phyloP scores from a whole-genome alignment of 1,140 invertebrate genomes.

The Bilobella aurantiaca region DNA sequence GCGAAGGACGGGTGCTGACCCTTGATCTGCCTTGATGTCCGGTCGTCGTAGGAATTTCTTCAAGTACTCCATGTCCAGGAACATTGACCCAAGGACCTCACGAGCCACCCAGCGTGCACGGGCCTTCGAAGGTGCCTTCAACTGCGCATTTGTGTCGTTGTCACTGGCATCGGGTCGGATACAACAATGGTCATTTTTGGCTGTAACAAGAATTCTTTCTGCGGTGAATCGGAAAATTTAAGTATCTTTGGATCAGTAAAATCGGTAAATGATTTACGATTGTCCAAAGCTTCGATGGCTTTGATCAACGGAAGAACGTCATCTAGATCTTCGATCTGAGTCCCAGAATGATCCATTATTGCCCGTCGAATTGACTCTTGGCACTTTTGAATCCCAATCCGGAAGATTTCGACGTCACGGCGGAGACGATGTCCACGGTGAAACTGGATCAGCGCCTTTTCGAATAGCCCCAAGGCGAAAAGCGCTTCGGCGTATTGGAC shows the following conservation, averaged over 20 bases:
- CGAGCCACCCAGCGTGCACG: constrained; percentile 26
- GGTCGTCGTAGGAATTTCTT: constrained; percentile 25
- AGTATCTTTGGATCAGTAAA: no score
- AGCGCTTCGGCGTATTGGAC: constrained; percentile 44
- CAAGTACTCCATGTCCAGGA: constrained; percentile 28
- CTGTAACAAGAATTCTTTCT: not conserved
- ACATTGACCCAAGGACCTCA: constrained; percentile 29
- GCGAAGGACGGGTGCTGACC: constrained; percentile 12
- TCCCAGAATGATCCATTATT: constrained; percentile 41
- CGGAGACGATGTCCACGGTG: constrained; percentile 43
- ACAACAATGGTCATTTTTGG: constrained; percentile 14
- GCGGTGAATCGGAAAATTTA: not conserved
- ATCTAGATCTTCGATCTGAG: constrained; percentile 26
- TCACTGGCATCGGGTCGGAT: constrained; percentile 7
- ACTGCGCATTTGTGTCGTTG: not conserved
- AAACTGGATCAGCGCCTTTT: constrained; percentile 44
- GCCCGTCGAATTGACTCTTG: constrained; percentile 45
- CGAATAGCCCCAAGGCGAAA: constrained; percentile 44
- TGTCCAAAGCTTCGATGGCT: constrained; percentile 7
- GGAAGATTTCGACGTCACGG: constrained; percentile 43
- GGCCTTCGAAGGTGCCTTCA: constrained; percentile 22
- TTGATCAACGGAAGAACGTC: constrained; percentile 23
- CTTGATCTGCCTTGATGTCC: constrained; percentile 29
- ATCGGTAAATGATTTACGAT: constrained; percentile 5
- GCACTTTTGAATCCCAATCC: constrained; percentile 45